phyloP scores from a whole-genome alignment of 1,140 invertebrate genomes.

The Neodiprion virginianus region DNA sequence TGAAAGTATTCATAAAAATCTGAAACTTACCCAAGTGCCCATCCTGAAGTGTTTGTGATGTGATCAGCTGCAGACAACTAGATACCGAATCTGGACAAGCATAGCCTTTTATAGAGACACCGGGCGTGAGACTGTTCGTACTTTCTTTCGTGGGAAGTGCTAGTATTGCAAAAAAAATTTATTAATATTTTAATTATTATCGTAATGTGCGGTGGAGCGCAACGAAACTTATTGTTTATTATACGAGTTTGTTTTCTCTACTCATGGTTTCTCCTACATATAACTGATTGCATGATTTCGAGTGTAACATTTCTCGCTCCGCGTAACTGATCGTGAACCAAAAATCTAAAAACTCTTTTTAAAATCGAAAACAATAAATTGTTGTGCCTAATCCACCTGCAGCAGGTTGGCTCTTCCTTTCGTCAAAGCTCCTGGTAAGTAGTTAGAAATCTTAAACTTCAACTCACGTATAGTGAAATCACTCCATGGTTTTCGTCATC shows the following conservation, averaged over 20 bases:
- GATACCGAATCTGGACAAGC: slow-evolving; percentile 36
- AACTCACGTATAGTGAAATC: background rate
- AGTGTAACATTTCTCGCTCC: no score
- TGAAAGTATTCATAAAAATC: no score
- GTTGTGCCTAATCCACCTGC: no score
- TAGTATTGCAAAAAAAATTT: slow-evolving; percentile 50
- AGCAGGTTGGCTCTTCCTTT: background rate
- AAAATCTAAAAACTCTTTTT: no score
- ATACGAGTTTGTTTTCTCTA: background rate
- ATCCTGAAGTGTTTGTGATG: slow-evolving; percentile 44
- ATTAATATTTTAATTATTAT: slow-evolving; percentile 55
- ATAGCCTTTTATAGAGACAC: slow-evolving; percentile 53
- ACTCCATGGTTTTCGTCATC: background rate
- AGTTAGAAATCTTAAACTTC: background rate
- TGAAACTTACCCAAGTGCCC: slow-evolving; percentile 51
- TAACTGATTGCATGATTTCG: no score
- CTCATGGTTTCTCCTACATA: no score
- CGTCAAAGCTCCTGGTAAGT: background rate
- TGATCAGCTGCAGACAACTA: slow-evolving; percentile 44
- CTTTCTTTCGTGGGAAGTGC: slow-evolving; percentile 54
- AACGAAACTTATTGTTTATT: slow-evolving; percentile 22
- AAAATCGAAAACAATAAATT: no score
- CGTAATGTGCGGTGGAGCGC: slow-evolving; percentile 49
- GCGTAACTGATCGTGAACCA: no score
- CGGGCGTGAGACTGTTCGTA: slow-evolving; percentile 26